Base-by-base conservation (phyloP, 1,140 invertebrate species). In the Orius laevigatus region DNA sequence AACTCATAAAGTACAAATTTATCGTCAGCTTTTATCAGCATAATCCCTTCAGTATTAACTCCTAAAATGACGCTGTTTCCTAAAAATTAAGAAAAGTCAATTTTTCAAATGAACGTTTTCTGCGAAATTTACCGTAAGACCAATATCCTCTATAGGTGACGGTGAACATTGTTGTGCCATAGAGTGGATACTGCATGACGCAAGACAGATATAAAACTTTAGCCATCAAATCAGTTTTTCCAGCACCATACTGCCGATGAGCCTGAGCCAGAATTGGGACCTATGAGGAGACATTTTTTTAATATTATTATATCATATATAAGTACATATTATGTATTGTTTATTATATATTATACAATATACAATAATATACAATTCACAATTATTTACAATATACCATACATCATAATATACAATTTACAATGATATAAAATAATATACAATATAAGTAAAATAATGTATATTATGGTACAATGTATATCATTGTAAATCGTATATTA, bases 141-240 rank as follows among this genome's bases (percentile, higher is more conserved):
- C 90, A 89, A 60, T 88, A 85, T 2, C 87, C 87, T 53, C 88
- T 78, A 62, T 94, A 94, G 1, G 81, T 84, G 20, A 94, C 91
- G 32, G 79, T 79, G 64, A 88, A 95, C 68, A 94, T 79, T 0
- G 90, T 92, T 43, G 88, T 92, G 2, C 91, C 92, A 60, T 95
- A 95, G 1, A 95, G 69, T 0, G 91, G 88, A 64, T 93, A 96
- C 65, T 96, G 91, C 86, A 94, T 95, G 1, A 96, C 91, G 60
- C 90, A 93, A 1, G 89, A 91, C 40, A 96, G 66, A 63, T 95
- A 95, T 55, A 94, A 73, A 6, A 92, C 88, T 66, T 94, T 94
- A 1, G 89, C 86, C 2, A 90, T 87, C 19, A 94, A 62, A 60
- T 93, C 88, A 5, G 84, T 79, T 55, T 92, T 81, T 1, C 87